Evolutionary conservation across 2,888 invertebrate genomes (phyloP), one percentile per base, ranked within the genome.

Genomic region (Aspidiotus rigidus): DNA sequence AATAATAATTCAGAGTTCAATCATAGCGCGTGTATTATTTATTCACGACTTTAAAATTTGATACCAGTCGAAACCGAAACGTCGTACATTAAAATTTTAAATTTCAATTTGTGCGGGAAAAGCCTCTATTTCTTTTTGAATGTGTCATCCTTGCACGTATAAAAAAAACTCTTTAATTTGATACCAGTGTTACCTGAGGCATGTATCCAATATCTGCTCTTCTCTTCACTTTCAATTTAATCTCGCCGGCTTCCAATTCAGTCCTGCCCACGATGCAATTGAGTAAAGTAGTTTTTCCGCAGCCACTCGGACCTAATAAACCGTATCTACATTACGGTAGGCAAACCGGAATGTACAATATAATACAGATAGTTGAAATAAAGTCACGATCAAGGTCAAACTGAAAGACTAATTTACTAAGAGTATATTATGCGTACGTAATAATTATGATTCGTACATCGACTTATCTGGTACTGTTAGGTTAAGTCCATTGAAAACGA

Each of bases 391-490:
- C 28, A 28, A 28, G 28, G 28, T 28, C 28, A 5, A 28, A 28
- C 5, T 28, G 28, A 28, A 28, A 28, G 28, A 28, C 1, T 28
- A 28, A 28, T 28, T 28, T 28, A 28, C 28, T 1, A 5, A 28
- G 28, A 28, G 28, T 28, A 28, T 3, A 28, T 28, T 28, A 28
- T 28, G 28, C 28, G 28, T 28, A 28, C 28, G 28, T 28, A 28
- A 28, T 28, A n/a, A n/a, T n/a, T n/a, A 28, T 28, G 28, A 16
- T 63, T 85, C 89, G 86, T 78, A 90, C 90, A 90, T 90, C 71
- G 84, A 83, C 59, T 89, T 89, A 74, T 81, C 83, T 69, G 86
- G 84, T 7, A 90, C 89, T 17, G 82, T 85, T 87, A 90, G 86
- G 76, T 86, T 84, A 72, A 90, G 78, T 73, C 86, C 82, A 73